Evolutionary conservation across 2,113 vertebrate species (phyloP), one percentile per base, ranked within the genome.

Genomic region (Carassius auratus): DNA sequence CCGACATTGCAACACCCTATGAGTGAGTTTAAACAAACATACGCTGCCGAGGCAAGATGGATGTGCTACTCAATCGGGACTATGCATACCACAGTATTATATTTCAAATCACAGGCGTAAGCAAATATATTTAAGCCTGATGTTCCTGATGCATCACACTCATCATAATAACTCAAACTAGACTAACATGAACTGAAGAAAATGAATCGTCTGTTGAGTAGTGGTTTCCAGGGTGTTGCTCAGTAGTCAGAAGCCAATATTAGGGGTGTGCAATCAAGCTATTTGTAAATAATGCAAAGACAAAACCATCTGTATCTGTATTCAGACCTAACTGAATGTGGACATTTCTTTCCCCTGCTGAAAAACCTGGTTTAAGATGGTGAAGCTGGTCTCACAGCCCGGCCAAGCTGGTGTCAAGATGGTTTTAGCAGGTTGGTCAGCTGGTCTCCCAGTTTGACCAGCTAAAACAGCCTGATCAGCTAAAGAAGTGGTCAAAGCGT

Each of bases 11-110:
- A 73, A 73, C 64, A 38, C 7, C 73, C 55, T 75, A 76, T 86
- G 62, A 68, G 50, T 62, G 57, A 62, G 59, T 68, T 68, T 81
- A 81, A 68, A 69, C 68, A 73, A 57, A 59, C 64, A 38, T 19
- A 52, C 17, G 64, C 50, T 71, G 64, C 26, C 5, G 8, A 71
- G 45, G 48, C 26, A 73, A 73, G 81, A 73, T 83, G 66, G 45
- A 83, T 73, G 81, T 55, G 8, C 30, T 21, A 17, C 42, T 17
- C 5, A 50, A 52, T 68, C 42, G 21, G 26, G 23, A n/a, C 79
- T 52, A 23, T 68, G 62, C 42, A 52, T 30, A 30, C 45, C 42
- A 36, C 7, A 17, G 21, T 52, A 52, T 69, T 52, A 69, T 81
- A 76, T 55, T 52, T 55, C 7, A 55, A 33, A 76, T 33, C 23